phyloP scores from a whole-genome alignment of 2,888 invertebrate species.

The Caenorhabditis sp. region DNA sequence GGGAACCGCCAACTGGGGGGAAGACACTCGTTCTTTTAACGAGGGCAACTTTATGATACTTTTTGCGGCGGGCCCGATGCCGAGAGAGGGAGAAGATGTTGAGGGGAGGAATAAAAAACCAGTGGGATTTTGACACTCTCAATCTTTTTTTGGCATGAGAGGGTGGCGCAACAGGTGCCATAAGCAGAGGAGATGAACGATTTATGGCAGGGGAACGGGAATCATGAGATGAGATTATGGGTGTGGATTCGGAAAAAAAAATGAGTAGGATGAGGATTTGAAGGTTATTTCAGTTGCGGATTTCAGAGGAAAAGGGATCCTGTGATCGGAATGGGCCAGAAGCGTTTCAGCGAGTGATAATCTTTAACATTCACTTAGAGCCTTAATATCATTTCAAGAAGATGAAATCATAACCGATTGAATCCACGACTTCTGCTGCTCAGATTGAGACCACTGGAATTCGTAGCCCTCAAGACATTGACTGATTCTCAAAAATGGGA shows the following conservation, averaged over 20 bases:
- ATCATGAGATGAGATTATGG: slow-evolving; percentile 16
- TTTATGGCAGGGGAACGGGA: slow-evolving; percentile 29
- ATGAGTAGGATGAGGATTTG: background rate
- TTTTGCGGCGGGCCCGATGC: slow-evolving; percentile 19
- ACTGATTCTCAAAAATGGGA: too few species aligned
- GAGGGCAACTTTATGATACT: slow-evolving; percentile 55
- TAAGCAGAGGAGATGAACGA: slow-evolving; percentile 37
- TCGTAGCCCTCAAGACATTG: too few species aligned
- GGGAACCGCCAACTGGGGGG: slow-evolving; percentile 16
- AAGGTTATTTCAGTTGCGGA: background rate
- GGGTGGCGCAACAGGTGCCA: slow-evolving; percentile 44
- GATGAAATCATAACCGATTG: too few species aligned
- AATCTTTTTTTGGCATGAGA: slow-evolving; percentile 20
- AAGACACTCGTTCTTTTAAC: slow-evolving; percentile 41
- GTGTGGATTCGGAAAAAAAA: background rate
- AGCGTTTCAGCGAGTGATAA: too few species aligned
- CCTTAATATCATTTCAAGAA: too few species aligned
- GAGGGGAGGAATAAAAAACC: slow-evolving; percentile 39
- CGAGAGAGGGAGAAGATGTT: background rate
- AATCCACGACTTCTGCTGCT: too few species aligned
- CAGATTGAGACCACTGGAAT: too few species aligned
- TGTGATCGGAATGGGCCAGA: background rate
- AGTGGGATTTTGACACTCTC: slow-evolving; percentile 49
- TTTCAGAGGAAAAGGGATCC: background rate
- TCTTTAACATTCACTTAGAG: too few species aligned